Evolutionary conservation across 2,113 vertebrate genomes (phyloP), one percentile per base, ranked within the genome.

Genomic region (Siniperca knerii): DNA sequence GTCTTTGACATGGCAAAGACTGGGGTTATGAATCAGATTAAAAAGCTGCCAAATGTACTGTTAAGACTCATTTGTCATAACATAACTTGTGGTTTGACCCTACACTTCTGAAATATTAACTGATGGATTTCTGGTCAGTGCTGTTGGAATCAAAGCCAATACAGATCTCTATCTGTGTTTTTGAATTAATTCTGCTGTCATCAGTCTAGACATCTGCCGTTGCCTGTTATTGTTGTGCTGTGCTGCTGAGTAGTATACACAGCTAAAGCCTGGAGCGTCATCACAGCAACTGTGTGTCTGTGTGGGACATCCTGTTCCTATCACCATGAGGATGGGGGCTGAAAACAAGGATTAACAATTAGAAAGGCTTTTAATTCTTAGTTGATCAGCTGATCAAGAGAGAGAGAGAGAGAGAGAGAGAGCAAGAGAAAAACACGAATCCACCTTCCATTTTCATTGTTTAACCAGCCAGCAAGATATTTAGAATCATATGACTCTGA

Each of bases 131-230:
- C 35, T 12, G 5, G 40, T 73, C 10, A 0, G 64, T 9, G 25
- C 48, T 20, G 44, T 21, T 62, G 23, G 40, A 72, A 29, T 70
- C 12, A 33, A 60, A 77, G 35, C 46, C 58, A 62, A 66, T 62
- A 13, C 33, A 79, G 77, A 82, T 86, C 48, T 61, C 13, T 86
- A 66, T 87, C 79, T 48, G 74, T 80, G 77, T 79, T 89, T 81
- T 74, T 86, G 58, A 74, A 61, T 69, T 74, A 71, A 48, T 77
- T 68, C 62, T 40, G 75, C 62, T 67, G 76, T 81, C 84, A 74
- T 87, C 85, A 57, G 88, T 91, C 87, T 86, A 87, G 87, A 90
- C 82, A 64, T 86, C 83, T 89, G 83, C 85, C 77, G 77, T 86
- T 68, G 60, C 61, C 80, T 77, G 81, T 73, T 83, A 40, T 76